These are phyloP conservation scores for Trichoplax adhaerens DNA, from an alignment of 37 sponge, comb jelly and placozoan species.

Conservation along the genomic window DNA sequence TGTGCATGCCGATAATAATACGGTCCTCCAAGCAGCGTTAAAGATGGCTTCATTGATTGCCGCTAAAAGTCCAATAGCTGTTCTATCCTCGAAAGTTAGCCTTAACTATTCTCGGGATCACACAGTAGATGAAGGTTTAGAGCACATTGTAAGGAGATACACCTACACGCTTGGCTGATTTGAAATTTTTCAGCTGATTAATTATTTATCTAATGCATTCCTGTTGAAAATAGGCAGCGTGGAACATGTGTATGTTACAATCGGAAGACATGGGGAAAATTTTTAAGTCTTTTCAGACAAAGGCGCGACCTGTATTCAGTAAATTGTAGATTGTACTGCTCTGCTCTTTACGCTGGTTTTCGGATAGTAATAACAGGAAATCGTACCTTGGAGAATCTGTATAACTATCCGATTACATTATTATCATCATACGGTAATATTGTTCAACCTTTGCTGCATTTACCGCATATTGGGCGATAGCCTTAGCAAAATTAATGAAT, in stretches of 20 bases:
- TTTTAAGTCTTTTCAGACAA: slow-evolving; percentile 30
- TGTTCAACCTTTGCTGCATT: no score
- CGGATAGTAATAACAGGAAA: no score
- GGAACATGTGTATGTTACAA: slow-evolving; percentile 80
- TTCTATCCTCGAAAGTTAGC: slow-evolving; percentile 69
- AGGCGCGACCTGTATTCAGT: slow-evolving; percentile 34
- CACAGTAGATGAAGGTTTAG: slow-evolving; percentile 56
- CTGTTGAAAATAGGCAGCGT: slow-evolving; percentile 20
- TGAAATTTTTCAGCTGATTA: no score
- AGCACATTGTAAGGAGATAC: slow-evolving; percentile 28
- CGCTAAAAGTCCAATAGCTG: slow-evolving; percentile 83
- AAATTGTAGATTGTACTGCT: no score
- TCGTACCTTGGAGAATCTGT: no score
- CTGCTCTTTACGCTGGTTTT: no score
- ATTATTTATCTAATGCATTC: no score
- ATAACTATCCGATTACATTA: no score
- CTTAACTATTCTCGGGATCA: slow-evolving; percentile 83
- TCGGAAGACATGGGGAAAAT: slow-evolving; percentile 50
- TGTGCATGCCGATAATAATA: slow-evolving; percentile 14
- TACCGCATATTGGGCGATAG: no score
- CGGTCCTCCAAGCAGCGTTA: slow-evolving; percentile 39
- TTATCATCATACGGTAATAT: no score
- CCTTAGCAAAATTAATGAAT: no score
- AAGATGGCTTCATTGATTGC: slow-evolving; percentile 53
- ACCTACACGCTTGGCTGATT: no score